These are phyloP conservation scores for Tangara arthus DNA, from an alignment of 2,797 vertebrate species.

Conservation along the genomic window DNA sequence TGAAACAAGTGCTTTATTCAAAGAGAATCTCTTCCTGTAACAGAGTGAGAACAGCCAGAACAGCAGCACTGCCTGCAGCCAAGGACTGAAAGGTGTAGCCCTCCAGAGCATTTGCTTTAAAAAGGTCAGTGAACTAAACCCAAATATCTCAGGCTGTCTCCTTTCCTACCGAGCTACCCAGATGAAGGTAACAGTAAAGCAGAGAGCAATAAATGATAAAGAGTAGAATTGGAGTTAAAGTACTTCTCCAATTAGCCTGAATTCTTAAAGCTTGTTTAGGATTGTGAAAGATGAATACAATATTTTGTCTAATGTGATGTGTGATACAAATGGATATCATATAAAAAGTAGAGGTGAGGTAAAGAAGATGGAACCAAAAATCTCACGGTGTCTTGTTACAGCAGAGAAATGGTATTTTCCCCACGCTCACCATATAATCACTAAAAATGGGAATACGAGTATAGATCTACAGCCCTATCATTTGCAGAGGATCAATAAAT, in stretches of 20 bases:
- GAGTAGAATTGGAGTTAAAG: not conserved
- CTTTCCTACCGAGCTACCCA: not conserved
- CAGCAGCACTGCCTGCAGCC: not conserved
- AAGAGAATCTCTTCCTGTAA: not conserved
- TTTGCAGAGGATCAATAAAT: not conserved
- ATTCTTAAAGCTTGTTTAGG: not conserved
- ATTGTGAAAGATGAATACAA: not conserved
- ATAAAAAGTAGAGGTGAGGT: not conserved
- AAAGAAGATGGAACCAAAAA: not conserved
- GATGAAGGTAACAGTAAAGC: not conserved
- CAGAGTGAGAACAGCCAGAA: not conserved
- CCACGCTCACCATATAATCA: not conserved
- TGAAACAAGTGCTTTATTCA: not conserved
- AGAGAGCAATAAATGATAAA: not conserved
- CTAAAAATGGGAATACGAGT: not conserved
- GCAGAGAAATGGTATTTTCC: not conserved
- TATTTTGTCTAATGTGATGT: not conserved
- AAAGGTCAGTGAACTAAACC: not conserved
- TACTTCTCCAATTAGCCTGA: not conserved
- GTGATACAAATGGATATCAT: too few relatives aligned
- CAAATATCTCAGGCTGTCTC: not conserved
- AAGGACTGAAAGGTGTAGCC: not conserved
- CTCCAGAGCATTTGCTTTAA: not conserved
- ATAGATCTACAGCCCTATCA: not conserved
- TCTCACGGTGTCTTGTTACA: not conserved